Conservation (phyloP, 2,113 vertebrate genomes). For the Sigmodon hispidus region DNA sequence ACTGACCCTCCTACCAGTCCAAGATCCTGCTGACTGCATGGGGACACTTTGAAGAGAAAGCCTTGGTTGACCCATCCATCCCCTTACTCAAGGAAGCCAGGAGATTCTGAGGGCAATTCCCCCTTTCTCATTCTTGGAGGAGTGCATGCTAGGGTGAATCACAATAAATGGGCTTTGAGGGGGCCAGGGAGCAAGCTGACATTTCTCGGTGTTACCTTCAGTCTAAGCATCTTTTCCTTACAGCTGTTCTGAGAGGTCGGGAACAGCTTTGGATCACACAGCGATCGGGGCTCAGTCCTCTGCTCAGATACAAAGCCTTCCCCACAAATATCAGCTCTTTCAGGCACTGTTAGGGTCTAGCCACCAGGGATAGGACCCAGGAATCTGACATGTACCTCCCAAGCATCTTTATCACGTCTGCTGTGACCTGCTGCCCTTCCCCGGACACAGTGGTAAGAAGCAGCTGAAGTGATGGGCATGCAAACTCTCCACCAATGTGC, state of each 20-base stretch:
- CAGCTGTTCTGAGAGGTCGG: background rate
- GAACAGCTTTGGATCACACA: background rate
- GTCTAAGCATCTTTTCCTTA: background rate
- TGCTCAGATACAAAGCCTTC: background rate
- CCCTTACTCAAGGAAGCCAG: background rate
- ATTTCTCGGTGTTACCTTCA: background rate
- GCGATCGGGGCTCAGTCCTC: background rate
- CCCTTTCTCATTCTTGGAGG: background rate
- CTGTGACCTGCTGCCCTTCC: too few relatives aligned
- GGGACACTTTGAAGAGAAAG: background rate
- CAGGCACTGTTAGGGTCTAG: background rate
- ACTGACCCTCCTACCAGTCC: too few relatives aligned
- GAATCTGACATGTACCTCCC: accelerated
- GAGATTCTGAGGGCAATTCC: background rate
- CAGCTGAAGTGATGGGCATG: background rate
- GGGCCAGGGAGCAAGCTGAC: background rate
- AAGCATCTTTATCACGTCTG: background rate
- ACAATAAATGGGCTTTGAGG: background rate
- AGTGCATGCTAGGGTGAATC: background rate
- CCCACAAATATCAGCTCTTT: too few relatives aligned
- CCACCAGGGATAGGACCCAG: background rate
- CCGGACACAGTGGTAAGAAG: too few relatives aligned
- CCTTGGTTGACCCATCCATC: too few relatives aligned
- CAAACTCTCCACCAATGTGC: background rate
- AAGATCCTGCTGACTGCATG: background rate